Evolutionary conservation across 2,113 vertebrate genomes (phyloP), one percentile per base, ranked within the genome.

Genomic region (Corythaixoides concolor): DNA sequence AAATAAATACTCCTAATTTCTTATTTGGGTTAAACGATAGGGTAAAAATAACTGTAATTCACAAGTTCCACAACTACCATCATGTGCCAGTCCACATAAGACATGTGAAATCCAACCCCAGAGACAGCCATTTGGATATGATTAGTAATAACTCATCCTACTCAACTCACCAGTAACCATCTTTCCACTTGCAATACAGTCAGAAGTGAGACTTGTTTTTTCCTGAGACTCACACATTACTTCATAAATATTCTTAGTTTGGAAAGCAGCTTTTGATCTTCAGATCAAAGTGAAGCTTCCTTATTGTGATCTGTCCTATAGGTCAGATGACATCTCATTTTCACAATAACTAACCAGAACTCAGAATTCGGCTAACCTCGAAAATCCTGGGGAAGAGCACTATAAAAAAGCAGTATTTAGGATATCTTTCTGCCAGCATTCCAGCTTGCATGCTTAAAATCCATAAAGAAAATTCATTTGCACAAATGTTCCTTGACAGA

Each of bases 401-500:
- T 64, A 14, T 90, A 73, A 64, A 79, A 92, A 95, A 95, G 79
- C 62, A 45, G 26, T 58, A 62, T 62, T 92, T 66, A 77, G 88
- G 89, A 81, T 97, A 95, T 85, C 91, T 96, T 92, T 88, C 84
- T 91, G 80, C 84, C 73, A 97, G 39, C 73, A 91, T 93, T 92
- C 90, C 92, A 95, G 81, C 62, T 33, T 77, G 77, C 74, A 82
- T 69, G 32, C 89, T 92, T 93, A 67, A 95, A 92, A 95, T 94
- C 96, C 94, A 89, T 95, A 92, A 94, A 90, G 79, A 97, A 97
- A 95, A 92, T 79, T 96, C 93, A 96, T 96, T 96, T 94, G 92
- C 95, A 79, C 92, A 96, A 97, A 95, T 95, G 95, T 95, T 97
- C 94, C 90, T 95, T 96, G 91, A 96, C 89, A 92, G 89, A 97